These are phyloP conservation scores for Siniperca scherzeri DNA, from an alignment of 2,797 vertebrate species.

Conservation along the genomic window DNA sequence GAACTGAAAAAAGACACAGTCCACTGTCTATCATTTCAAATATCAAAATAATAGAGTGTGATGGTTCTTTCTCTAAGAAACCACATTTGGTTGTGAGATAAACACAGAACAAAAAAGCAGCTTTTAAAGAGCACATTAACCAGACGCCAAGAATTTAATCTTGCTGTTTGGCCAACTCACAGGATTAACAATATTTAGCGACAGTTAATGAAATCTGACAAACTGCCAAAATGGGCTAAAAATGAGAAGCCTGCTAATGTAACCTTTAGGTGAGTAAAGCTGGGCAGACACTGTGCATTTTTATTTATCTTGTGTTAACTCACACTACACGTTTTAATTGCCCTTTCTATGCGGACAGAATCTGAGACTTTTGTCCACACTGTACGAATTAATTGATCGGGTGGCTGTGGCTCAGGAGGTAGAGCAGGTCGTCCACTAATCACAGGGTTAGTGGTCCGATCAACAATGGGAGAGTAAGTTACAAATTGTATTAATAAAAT, in stretches of 20 bases:
- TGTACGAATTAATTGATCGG: no score
- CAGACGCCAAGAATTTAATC: background rate
- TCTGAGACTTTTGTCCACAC: no score
- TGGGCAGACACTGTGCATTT: background rate
- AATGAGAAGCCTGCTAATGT: slow-evolving; percentile 8
- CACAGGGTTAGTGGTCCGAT: no score
- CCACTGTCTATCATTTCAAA: slow-evolving; percentile 3
- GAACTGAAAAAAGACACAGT: slow-evolving; percentile 29
- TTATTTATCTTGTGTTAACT: no score
- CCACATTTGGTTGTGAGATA: background rate
- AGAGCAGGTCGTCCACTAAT: no score
- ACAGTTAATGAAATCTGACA: background rate
- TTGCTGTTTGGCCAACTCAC: no score
- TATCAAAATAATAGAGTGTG: background rate
- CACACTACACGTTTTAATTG: no score
- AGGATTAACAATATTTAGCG: background rate
- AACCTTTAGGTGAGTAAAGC: background rate
- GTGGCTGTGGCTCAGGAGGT: no score
- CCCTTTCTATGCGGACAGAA: no score
- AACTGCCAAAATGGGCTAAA: background rate
- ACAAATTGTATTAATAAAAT: no score
- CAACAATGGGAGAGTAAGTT: no score
- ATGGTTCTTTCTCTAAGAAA: background rate
- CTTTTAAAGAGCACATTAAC: background rate
- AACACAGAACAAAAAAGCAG: background rate